Percentiles rank a stretch among this genome's conserved stretches.
These are phyloP conservation scores for Amphibalanus amphitrite DNA, from an alignment of 1,140 invertebrate species.

Conservation along the genomic window DNA sequence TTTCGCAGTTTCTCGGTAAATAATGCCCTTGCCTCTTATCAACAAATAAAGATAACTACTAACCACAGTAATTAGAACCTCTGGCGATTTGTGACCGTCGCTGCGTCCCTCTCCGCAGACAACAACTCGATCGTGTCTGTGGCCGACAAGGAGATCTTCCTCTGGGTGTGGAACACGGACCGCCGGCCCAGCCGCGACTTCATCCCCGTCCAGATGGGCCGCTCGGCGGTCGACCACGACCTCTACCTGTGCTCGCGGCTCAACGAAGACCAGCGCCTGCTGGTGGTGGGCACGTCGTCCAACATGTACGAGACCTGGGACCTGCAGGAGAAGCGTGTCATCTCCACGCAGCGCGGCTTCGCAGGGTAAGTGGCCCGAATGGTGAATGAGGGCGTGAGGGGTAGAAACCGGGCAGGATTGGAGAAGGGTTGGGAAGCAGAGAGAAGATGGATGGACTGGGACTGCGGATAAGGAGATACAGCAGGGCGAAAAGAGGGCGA, in stretches of 20 bases:
- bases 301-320: slow-evolving; percentile 6
- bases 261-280: not conserved
- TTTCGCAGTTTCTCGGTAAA: too few relatives aligned
- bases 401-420: too few relatives aligned
- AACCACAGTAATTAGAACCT: too few relatives aligned
- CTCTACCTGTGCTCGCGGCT: not conserved
- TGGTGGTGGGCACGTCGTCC: not conserved
- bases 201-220: not conserved
- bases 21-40: too few relatives aligned
- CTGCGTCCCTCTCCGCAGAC: not conserved
- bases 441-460: too few relatives aligned
- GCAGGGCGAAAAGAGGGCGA: too few relatives aligned
- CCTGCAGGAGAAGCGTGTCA: not conserved
- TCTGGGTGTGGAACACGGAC: not conserved
- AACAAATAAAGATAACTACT: too few relatives aligned
- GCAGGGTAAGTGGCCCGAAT: not conserved
- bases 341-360: not conserved
- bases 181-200: not conserved
- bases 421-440: too few relatives aligned
- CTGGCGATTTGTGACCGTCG: too few relatives aligned
- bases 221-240: not conserved
- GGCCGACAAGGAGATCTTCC: not conserved
- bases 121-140: not conserved
- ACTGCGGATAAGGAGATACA: too few relatives aligned
- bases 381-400: too few relatives aligned